Evolutionary conservation across 2,888 invertebrate genomes (phyloP).

Genomic region (Girardia tigrina): DNA sequence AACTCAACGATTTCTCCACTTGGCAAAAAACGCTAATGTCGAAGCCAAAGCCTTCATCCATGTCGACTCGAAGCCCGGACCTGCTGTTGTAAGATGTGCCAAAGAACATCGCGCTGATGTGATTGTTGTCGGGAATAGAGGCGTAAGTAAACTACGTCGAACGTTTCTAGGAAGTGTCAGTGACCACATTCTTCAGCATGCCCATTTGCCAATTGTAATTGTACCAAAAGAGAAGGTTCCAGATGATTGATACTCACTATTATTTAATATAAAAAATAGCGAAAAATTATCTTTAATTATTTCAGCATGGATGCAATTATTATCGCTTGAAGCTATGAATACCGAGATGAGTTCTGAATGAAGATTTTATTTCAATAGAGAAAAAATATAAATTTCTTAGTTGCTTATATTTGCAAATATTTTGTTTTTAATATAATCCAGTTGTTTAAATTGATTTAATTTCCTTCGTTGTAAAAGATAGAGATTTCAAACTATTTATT

Average conservation of each 20-base stretch:
- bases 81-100: constrained; percentile 39
- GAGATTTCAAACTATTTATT: too few species aligned
- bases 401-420: not conserved
- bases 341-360: too few species aligned
- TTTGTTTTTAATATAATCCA: too few species aligned
- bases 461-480: too few species aligned
- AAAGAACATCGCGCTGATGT: constrained; percentile 39
- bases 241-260: not conserved
- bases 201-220: constrained; percentile 40
- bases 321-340: too few species aligned
- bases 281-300: not conserved
- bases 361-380: too few species aligned
- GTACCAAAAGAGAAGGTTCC: constrained; percentile 38
- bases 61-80: constrained; percentile 40
- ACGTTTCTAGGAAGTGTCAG: constrained; percentile 40
- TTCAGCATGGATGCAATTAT: not conserved
- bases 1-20: constrained; percentile 33
- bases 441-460: too few species aligned
- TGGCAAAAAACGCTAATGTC: constrained; percentile 34
- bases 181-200: constrained; percentile 41
- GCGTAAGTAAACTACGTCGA: constrained; percentile 39
- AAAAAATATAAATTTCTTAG: too few species aligned
- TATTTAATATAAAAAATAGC: not conserved
- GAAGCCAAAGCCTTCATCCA: constrained; percentile 35
- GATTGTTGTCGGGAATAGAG: constrained; percentile 40